phyloP scores from a whole-genome alignment of 2,113 vertebrate species.

The Malaclemys terrapin region DNA sequence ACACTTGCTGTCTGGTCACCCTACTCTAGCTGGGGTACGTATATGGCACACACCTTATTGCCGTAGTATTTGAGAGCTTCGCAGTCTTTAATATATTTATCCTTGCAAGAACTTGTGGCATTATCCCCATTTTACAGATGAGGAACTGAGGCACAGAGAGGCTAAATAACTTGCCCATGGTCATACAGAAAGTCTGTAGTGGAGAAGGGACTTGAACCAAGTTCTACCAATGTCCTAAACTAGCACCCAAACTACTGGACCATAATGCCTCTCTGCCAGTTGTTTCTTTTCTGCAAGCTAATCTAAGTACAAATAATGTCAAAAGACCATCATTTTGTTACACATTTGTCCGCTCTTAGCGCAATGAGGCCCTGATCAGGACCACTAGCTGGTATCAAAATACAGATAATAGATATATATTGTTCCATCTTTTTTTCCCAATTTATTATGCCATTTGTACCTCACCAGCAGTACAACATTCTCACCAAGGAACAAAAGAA shows the following conservation, averaged over 20 bases:
- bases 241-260: neutral
- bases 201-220: neutral
- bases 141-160: neutral
- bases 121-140: neutral
- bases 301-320: too few relatives aligned
- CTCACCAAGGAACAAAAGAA: neutral
- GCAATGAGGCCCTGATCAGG: neutral
- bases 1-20: neutral
- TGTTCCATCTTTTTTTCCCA: neutral
- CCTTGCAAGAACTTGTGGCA: neutral
- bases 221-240: neutral
- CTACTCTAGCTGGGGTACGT: neutral
- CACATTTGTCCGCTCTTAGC: neutral
- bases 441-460: neutral
- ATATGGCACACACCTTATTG: neutral
- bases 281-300: neutral
- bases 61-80: neutral
- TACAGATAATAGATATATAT: neutral
- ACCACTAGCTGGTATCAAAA: neutral
- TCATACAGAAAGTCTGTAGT: neutral
- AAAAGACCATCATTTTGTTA: neutral
- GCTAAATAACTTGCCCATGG: rapidly evolving
- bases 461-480: neutral
- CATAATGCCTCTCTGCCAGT: neutral
- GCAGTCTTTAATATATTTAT: neutral